phyloP scores from a whole-genome alignment of 2,888 invertebrate species.

The Chrysotoxum bicinctum region DNA sequence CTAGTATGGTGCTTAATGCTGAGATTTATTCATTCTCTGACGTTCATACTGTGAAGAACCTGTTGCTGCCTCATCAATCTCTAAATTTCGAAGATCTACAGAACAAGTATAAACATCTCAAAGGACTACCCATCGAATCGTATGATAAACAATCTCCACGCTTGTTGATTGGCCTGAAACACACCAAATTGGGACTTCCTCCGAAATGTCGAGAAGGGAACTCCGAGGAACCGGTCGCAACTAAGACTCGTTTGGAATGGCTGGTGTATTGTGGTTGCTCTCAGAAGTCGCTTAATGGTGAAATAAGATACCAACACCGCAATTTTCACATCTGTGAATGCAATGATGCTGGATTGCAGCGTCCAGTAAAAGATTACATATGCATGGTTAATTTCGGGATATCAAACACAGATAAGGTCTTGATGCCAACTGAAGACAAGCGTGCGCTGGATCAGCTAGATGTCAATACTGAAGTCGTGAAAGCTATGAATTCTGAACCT shows the following conservation, averaged over 20 bases:
- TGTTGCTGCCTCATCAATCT: neutral
- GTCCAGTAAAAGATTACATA: neutral
- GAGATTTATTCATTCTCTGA: no score
- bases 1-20: no score
- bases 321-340: no score
- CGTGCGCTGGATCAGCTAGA: no score
- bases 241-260: constrained; percentile 67
- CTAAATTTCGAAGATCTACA: neutral
- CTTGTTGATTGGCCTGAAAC: no score
- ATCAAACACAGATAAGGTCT: neutral
- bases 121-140: neutral
- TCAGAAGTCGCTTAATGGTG: neutral
- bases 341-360: no score
- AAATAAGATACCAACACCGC: neutral
- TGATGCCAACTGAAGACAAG: no score
- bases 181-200: no score
- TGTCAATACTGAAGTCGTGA: no score
- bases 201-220: no score
- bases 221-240: constrained; percentile 52
- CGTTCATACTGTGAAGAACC: neutral
- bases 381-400: constrained; percentile 18
- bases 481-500: no score
- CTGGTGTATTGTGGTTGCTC: constrained; percentile 13
- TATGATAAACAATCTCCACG: no score
- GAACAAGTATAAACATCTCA: neutral